Conservation (phyloP, 2,113 vertebrate genomes). For the Aphyosemion australe region DNA sequence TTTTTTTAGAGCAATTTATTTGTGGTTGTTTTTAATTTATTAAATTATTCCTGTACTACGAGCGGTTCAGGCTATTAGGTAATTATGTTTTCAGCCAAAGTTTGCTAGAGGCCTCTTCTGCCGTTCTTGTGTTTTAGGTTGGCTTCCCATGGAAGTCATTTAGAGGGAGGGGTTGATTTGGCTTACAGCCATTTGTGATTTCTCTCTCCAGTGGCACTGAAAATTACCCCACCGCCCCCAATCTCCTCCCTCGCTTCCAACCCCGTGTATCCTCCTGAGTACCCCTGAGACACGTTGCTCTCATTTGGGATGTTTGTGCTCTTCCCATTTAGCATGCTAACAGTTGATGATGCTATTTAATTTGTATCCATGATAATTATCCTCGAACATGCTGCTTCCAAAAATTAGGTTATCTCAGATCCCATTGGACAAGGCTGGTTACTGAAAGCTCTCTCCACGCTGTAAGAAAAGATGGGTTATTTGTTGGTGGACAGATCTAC, state of each 20-base stretch:
- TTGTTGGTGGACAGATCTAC: constrained; percentile 18
- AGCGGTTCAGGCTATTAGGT: constrained; percentile 31
- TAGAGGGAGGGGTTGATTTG: constrained; percentile 73
- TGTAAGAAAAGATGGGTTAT: constrained; percentile 11
- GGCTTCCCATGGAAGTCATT: constrained; percentile 73
- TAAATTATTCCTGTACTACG: constrained; percentile 8
- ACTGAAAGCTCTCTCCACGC: constrained; percentile 33
- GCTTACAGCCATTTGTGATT: constrained; percentile 69
- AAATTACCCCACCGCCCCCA: constrained; percentile 61
- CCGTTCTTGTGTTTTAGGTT: constrained; percentile 49
- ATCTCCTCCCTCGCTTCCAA: constrained; percentile 45
- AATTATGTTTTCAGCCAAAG: constrained; percentile 28
- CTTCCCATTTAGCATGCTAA: constrained; percentile 55
- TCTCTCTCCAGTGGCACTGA: constrained; percentile 71
- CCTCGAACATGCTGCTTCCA: constrained; percentile 49
- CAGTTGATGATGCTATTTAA: constrained; percentile 62
- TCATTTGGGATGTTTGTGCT: constrained; percentile 48
- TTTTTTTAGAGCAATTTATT: no score
- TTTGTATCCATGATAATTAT: constrained; percentile 68
- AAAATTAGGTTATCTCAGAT: constrained; percentile 54
- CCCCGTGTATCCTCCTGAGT: constrained; percentile 42
- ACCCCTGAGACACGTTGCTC: constrained; percentile 48
- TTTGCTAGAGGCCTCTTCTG: constrained; percentile 33
- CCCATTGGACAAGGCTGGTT: constrained; percentile 37
- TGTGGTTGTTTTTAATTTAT: constrained; percentile 4